Evolutionary conservation across 2,113 vertebrate genomes (phyloP).

Genomic region (Hyaena hyaena): DNA sequence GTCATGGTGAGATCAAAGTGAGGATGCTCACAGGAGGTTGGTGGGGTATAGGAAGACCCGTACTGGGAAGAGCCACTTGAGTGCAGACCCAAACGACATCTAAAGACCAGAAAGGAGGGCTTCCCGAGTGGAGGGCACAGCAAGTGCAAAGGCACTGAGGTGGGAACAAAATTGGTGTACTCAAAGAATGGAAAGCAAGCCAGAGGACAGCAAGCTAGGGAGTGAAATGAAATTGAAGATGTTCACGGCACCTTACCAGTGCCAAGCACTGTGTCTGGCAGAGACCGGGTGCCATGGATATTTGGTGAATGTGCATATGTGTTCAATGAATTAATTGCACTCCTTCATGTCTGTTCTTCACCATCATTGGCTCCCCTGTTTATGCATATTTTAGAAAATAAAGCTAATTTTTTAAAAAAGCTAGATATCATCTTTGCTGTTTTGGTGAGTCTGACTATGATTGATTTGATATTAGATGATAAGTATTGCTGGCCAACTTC

Average conservation of each 20-base stretch:
- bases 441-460: background rate
- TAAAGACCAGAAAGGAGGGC: background rate
- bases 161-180: accelerated
- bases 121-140: background rate
- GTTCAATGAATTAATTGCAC: background rate
- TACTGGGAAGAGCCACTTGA: background rate
- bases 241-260: background rate
- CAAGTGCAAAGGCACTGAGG: background rate
- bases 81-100: background rate
- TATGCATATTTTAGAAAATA: background rate
- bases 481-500: background rate
- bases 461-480: background rate
- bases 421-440: background rate
- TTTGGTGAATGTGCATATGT: background rate
- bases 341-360: background rate
- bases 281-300: background rate
- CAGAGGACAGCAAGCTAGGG: background rate
- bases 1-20: background rate
- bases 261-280: accelerated
- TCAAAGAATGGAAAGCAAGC: background rate
- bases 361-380: background rate
- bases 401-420: background rate
- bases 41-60: background rate
- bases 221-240: accelerated
- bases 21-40: background rate